Percentiles rank a stretch among this genome's conserved stretches.
Conservation (phyloP, 2,113 vertebrate genomes). For the Cephalopterus ornatus region DNA sequence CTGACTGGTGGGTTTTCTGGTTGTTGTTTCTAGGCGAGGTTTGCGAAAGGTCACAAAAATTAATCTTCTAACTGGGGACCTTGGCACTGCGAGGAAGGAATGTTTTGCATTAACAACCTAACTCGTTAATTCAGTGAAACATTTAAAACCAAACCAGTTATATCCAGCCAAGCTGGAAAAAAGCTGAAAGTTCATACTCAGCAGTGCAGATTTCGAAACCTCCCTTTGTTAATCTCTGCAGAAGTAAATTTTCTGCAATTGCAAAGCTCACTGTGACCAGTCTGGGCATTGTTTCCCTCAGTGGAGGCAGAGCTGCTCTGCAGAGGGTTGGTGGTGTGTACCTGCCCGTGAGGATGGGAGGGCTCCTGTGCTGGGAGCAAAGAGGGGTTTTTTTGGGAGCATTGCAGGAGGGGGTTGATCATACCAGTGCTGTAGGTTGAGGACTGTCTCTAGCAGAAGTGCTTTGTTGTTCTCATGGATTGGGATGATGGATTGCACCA, state of each 20-base stretch:
- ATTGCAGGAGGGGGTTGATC: not conserved
- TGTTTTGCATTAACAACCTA: slow-evolving; percentile 70
- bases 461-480: not conserved
- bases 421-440: not conserved
- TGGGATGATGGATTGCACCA: not conserved
- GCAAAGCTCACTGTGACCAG: slow-evolving; percentile 18
- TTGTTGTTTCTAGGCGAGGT: slow-evolving; percentile 39
- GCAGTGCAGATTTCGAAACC: slow-evolving; percentile 52
- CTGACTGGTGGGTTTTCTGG: slow-evolving; percentile 21
- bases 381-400: not conserved
- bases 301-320: not conserved
- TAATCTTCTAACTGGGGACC: slow-evolving; percentile 62
- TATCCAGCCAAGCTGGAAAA: slow-evolving; percentile 55
- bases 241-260: slow-evolving; percentile 58
- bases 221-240: slow-evolving; percentile 59
- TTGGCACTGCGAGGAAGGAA: not conserved
- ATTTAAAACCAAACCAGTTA: slow-evolving; percentile 61
- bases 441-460: not conserved
- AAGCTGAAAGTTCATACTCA: slow-evolving; percentile 53
- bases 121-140: slow-evolving; percentile 67
- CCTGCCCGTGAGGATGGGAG: not conserved
- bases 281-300: not conserved
- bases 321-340: not conserved
- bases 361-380: not conserved
- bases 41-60: slow-evolving; percentile 55